Evolutionary conservation across 2,113 vertebrate genomes (phyloP).

Genomic region (Miniopterus natalensis): DNA sequence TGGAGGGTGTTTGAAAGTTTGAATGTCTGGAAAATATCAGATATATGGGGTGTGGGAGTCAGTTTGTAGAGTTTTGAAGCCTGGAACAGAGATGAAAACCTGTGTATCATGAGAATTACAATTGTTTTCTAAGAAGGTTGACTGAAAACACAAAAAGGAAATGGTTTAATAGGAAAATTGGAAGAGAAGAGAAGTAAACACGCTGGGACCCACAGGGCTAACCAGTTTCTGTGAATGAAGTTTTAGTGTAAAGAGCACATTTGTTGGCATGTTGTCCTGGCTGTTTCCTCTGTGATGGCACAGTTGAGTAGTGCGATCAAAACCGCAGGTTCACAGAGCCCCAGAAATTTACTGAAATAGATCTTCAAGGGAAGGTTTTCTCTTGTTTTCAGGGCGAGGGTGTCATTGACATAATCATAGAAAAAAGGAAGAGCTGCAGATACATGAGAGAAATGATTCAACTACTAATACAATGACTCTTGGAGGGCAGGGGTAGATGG

Average conservation of each 20-base stretch:
- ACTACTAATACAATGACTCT: not conserved
- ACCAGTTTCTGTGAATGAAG: not conserved
- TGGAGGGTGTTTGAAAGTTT: not conserved
- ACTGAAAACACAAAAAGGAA: not conserved
- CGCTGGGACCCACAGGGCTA: rapidly evolving
- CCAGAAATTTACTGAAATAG: too few relatives aligned
- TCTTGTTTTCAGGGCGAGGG: not conserved
- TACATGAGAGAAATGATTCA: not conserved
- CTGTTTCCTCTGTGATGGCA: rapidly evolving
- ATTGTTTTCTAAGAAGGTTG: not conserved
- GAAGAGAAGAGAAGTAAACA: not conserved
- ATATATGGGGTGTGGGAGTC: not conserved
- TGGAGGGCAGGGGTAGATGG: too few relatives aligned
- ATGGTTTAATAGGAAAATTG: not conserved
- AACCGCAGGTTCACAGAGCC: not conserved
- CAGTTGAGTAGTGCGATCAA: not conserved
- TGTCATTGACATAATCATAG: not conserved
- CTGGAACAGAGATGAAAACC: not conserved
- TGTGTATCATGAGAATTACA: not conserved
- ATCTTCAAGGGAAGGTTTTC: not conserved
- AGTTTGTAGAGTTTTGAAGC: not conserved
- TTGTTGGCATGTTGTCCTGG: rapidly evolving
- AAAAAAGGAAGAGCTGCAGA: not conserved
- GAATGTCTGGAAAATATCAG: not conserved
- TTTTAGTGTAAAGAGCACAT: not conserved